Percentiles rank a stretch among this genome's conserved stretches.
phyloP scores from a whole-genome alignment of 2,113 vertebrate species.

The Colaptes auratus region DNA sequence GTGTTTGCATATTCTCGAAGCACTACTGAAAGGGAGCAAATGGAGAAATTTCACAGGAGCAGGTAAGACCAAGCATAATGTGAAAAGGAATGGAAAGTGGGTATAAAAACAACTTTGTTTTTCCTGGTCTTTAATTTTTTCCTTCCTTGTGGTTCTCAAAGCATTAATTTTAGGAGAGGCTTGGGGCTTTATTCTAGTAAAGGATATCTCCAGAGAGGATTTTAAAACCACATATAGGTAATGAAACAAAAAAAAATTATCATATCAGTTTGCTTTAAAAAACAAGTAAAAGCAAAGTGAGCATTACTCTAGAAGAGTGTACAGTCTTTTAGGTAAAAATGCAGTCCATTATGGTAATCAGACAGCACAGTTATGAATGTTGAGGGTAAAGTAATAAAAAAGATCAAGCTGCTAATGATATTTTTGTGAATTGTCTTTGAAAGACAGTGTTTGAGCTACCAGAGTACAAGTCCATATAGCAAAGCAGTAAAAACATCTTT shows the following conservation, averaged over 20 bases:
- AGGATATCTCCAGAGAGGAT: neutral
- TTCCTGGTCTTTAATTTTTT: neutral
- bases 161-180: neutral
- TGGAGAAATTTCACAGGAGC: neutral
- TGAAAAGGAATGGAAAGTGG: neutral
- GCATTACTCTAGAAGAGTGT: neutral
- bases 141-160: neutral
- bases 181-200: neutral
- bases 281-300: neutral
- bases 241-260: neutral
- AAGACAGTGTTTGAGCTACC: neutral
- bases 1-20: neutral
- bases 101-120: neutral
- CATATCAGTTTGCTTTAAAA: neutral
- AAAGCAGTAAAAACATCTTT: neutral
- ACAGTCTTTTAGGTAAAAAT: neutral
- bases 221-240: neutral
- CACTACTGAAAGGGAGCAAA: neutral
- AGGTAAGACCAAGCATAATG: neutral
- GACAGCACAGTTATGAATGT: neutral
- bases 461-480: neutral
- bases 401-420: neutral
- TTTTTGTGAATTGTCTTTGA: neutral
- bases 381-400: neutral
- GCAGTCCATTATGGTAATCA: neutral